These are phyloP conservation scores for Agonopterix arenella DNA, from an alignment of 2,888 invertebrate species.

Conservation along the genomic window DNA sequence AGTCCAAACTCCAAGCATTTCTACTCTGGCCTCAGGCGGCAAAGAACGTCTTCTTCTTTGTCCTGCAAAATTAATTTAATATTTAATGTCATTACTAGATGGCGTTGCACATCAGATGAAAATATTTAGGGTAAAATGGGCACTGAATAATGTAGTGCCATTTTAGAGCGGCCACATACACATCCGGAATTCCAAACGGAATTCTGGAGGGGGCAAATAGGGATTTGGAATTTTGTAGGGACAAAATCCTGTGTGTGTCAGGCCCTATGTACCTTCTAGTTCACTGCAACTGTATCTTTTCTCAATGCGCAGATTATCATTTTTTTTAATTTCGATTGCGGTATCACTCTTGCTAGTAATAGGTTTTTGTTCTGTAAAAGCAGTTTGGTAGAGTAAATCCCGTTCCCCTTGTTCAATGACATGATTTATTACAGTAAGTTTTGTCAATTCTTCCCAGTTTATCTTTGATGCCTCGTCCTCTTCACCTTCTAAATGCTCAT, in stretches of 20 bases:
- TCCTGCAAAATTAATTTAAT: conserved; percentile 22
- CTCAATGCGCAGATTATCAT: conserved; percentile 32
- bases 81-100: conserved; percentile 16
- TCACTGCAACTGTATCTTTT: conserved; percentile 61
- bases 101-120: conserved; percentile 6
- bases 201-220: too few species aligned
- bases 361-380: conserved; percentile 43
- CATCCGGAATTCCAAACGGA: too few species aligned
- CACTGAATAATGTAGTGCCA: too few species aligned
- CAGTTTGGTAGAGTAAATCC: conserved; percentile 55
- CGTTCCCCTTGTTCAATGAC: conserved; percentile 65
- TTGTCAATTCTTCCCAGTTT: conserved; percentile 72
- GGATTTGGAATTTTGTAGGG: too few species aligned
- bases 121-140: background rate
- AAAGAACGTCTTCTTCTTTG: conserved; percentile 39
- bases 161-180: too few species aligned
- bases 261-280: conserved; percentile 42
- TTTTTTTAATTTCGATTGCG: conserved; percentile 36
- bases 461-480: conserved; percentile 62
- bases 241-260: too few species aligned
- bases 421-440: conserved; percentile 65
- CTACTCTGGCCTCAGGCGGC: conserved; percentile 52
- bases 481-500: conserved; percentile 61
- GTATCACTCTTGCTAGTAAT: conserved; percentile 59
- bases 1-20: conserved; percentile 70